A percentile compares a stretch with the other conserved stretches of the same genome.
Evolutionary conservation across 2,113 vertebrate genomes (phyloP).

Genomic region (Charina bottae): DNA sequence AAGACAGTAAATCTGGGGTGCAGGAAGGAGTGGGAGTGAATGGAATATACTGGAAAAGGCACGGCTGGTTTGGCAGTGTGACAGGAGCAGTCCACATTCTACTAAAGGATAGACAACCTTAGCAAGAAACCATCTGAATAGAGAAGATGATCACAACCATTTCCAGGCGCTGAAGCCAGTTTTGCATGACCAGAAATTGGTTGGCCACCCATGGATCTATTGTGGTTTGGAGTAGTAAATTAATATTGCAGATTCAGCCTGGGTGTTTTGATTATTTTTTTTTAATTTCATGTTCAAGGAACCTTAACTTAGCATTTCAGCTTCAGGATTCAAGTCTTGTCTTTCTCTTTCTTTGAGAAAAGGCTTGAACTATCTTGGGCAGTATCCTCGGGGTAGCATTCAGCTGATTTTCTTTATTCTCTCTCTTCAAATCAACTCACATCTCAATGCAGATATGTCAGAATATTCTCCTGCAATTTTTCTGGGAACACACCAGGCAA

Average conservation of each 20-base stretch:
- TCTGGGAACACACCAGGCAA: not conserved
- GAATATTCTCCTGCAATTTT: conserved; percentile 7
- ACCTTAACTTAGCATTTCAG: not conserved
- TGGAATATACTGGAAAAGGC: not conserved
- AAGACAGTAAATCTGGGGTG: not conserved
- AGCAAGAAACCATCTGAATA: not conserved
- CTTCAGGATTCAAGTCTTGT: not conserved
- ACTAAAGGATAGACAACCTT: not conserved
- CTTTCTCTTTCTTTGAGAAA: not conserved
- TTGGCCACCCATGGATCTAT: not conserved
- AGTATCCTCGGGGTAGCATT: not conserved
- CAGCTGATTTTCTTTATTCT: not conserved
- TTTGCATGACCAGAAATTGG: not conserved
- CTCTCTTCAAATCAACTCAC: not conserved
- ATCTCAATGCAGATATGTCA: conserved; percentile 2
- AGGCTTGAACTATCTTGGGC: not conserved
- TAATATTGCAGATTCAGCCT: not conserved
- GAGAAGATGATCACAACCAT: not conserved
- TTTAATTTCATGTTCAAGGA: not conserved
- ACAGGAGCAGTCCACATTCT: not conserved
- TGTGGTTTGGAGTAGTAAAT: not conserved
- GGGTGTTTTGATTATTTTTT: not conserved
- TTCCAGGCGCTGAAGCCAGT: not conserved
- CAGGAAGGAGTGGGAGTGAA: not conserved
- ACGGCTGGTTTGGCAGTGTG: not conserved